Percentiles rank a stretch among this genome's conserved stretches.
phyloP scores from a whole-genome alignment of 1,140 invertebrate genomes.

The Brachionus rotundiformis region DNA sequence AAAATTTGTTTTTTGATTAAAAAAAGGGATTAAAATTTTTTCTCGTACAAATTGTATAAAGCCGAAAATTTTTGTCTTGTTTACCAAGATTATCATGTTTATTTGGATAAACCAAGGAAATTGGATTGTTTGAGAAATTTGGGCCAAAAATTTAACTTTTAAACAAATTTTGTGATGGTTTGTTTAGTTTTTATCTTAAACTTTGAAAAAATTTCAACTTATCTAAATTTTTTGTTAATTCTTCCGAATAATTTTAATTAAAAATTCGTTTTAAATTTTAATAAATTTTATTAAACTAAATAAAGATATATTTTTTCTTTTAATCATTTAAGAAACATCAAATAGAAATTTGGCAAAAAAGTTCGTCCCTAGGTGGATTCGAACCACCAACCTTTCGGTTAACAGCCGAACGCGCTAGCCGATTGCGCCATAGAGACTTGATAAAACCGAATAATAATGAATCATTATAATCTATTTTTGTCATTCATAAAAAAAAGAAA shows the following conservation, averaged over 20 bases:
- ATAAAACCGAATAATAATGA: no score
- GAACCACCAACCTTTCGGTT: no score
- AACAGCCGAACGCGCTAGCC: no score
- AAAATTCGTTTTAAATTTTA: no score
- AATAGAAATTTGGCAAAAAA: no score
- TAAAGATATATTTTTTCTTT: no score
- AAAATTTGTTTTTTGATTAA: slow-evolving; percentile 7
- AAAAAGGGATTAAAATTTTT: background rate
- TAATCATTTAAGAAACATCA: no score
- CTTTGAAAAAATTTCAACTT: background rate
- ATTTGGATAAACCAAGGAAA: background rate
- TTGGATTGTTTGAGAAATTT: background rate
- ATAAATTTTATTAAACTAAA: no score
- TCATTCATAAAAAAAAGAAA: background rate
- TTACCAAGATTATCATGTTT: slow-evolving; percentile 2
- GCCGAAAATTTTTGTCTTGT: background rate
- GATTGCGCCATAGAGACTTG: no score
- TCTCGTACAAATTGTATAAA: slow-evolving; percentile 19
- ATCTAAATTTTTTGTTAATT: background rate
- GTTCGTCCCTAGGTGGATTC: no score
- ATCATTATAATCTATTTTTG: no score
- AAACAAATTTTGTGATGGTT: background rate
- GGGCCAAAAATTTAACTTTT: background rate
- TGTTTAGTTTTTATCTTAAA: background rate
- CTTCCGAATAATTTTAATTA: no score